Evolutionary conservation across 2,888 invertebrate genomes (phyloP).

Genomic region (Pocota personata): DNA sequence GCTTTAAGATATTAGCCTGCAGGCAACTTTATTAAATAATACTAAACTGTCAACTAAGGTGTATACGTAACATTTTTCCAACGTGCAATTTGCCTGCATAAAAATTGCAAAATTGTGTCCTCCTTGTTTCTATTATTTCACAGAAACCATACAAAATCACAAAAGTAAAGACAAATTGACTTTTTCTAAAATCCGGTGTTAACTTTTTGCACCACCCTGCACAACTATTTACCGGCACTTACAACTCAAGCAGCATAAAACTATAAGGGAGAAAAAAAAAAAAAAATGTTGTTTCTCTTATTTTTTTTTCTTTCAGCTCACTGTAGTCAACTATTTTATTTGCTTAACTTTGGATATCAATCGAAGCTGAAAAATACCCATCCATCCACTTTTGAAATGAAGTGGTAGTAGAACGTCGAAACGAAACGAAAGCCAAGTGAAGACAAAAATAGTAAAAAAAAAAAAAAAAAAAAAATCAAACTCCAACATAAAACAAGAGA

Average conservation of each 20-base stretch:
- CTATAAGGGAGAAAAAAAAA: not conserved
- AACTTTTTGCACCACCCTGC: conserved; percentile 58
- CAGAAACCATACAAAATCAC: conserved; percentile 50
- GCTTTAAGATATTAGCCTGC: no score
- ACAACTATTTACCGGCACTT: conserved; percentile 61
- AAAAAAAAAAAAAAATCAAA: not conserved
- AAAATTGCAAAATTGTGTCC: conserved; percentile 5
- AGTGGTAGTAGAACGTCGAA: conserved; percentile 44
- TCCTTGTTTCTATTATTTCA: not conserved
- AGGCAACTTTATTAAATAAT: not conserved
- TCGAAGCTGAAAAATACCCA: conserved; percentile 71
- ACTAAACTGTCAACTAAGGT: not conserved
- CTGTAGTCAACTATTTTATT: conserved; percentile 65
- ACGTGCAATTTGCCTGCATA: no score
- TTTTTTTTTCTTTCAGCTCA: not conserved
- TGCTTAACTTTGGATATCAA: conserved; percentile 71
- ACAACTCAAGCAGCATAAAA: conserved; percentile 34
- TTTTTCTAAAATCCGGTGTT: conserved; percentile 55
- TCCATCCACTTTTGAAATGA: conserved; percentile 46
- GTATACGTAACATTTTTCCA: conserved; percentile 27
- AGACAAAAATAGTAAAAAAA: not conserved
- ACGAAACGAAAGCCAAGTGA: conserved; percentile 33
- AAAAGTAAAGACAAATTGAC: conserved; percentile 52
- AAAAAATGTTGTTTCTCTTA: not conserved
- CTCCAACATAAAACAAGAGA: conserved; percentile 43